These are phyloP conservation scores for Neoascia interrupta DNA, from an alignment of 2,888 invertebrate genomes.

Conservation along the genomic window DNA sequence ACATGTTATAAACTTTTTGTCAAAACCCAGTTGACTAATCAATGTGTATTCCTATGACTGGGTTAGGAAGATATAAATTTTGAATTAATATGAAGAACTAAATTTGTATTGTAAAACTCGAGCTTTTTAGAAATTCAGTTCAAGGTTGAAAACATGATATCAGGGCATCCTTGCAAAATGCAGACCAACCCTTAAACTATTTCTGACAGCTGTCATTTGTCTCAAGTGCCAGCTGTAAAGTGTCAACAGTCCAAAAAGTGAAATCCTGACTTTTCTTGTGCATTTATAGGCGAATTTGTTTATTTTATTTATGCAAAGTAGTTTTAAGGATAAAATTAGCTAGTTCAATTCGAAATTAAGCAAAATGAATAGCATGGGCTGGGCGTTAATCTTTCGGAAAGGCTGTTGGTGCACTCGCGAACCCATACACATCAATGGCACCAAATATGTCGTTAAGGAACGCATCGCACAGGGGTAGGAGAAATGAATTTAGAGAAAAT, in stretches of 20 bases:
- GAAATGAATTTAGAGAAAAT: constrained; percentile 36
- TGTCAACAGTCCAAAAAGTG: constrained; percentile 43
- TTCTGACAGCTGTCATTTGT: no score
- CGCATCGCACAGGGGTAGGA: constrained; percentile 87
- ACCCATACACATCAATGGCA: constrained; percentile 85
- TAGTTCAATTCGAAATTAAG: constrained; percentile 15
- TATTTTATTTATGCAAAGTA: constrained; percentile 55
- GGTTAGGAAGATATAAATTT: no score
- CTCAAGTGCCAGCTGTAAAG: constrained; percentile 49
- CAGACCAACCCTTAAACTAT: no score
- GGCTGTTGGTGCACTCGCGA: constrained; percentile 89
- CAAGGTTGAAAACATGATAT: no score
- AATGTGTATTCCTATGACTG: no score
- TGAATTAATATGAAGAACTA: no score
- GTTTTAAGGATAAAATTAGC: constrained; percentile 31
- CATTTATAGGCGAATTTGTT: constrained; percentile 37
- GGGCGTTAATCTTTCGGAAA: constrained; percentile 85
- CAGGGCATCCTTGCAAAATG: no score
- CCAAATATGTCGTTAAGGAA: constrained; percentile 85
- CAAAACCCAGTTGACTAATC: no score
- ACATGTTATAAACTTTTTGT: no score
- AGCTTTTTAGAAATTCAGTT: no score
- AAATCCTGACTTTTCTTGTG: constrained; percentile 34
- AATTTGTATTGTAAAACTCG: no score
- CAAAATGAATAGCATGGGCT: constrained; percentile 85